A percentile compares a stretch with the other conserved stretches of the same genome.
Conservation (phyloP, 2,888 invertebrate genomes). For the Abrostola triplasia region DNA sequence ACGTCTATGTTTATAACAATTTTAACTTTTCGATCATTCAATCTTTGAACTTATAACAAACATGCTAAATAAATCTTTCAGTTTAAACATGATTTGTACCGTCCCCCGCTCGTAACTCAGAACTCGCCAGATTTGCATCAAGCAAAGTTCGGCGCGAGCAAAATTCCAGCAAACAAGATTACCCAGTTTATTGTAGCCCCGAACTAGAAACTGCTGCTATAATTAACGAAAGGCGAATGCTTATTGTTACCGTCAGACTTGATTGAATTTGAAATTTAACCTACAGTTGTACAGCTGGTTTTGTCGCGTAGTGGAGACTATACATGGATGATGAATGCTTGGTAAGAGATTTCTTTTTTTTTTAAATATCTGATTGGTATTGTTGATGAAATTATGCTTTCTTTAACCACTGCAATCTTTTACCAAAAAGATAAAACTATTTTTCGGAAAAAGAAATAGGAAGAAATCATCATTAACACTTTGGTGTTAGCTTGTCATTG, state of each 20-base stretch:
- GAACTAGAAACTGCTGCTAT: slow-evolving; percentile 61
- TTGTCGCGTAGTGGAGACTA: slow-evolving; percentile 7
- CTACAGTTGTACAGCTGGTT: slow-evolving; percentile 14
- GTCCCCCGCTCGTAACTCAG: slow-evolving; percentile 31
- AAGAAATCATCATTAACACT: too few species aligned
- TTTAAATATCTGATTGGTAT: too few species aligned
- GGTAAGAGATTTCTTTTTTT: slow-evolving; percentile 17
- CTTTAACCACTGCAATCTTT: too few species aligned
- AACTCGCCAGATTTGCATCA: slow-evolving; percentile 63
- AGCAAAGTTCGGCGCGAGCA: slow-evolving; percentile 63
- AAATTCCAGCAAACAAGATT: slow-evolving; percentile 74
- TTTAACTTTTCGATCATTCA: too few species aligned
- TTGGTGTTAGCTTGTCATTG: too few species aligned
- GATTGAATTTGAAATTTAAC: slow-evolving; percentile 62
- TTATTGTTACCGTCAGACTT: slow-evolving; percentile 57
- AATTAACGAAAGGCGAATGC: slow-evolving; percentile 69
- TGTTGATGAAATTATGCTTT: not conserved
- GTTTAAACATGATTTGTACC: slow-evolving; percentile 32
- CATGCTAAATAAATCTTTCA: slow-evolving; percentile 28
- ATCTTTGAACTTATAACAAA: too few species aligned
- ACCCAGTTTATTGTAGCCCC: slow-evolving; percentile 66
- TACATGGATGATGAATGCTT: too few species aligned
- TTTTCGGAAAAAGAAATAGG: too few species aligned
- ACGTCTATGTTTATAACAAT: too few species aligned
- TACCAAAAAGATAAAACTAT: too few species aligned